Base-by-base conservation (phyloP, 2,797 vertebrate species). In the Monodelphis domestica region DNA sequence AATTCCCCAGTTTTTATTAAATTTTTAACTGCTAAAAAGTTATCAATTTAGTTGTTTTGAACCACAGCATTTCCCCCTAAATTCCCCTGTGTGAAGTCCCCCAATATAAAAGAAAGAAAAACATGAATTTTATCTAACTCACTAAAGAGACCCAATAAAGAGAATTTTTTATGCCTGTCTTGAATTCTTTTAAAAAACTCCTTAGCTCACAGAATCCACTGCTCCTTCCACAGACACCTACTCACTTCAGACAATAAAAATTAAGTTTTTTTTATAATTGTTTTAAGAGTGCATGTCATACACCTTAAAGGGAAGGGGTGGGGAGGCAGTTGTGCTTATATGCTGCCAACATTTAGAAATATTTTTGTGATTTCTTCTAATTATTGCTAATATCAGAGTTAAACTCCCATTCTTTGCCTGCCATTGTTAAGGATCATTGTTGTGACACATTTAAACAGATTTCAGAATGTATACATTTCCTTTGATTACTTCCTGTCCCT, bases 161-260 rank as follows among this genome's bases (percentile, higher is more conserved):
- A 84, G 38, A 78, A 84, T 45, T 84, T n/a, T 84, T 84, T 84
- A 50, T 45, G 38, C 0, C 0, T 38, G 45, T 84, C 21, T 24
- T 84, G 38, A 84, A 50, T 50, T 84, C n/a, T 78, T 84, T 84
- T 11, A 2, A 7, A 26, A 24, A 84, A 84, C 84, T 84, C 38
- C 50, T 84, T 84, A 88, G 51, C 51, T 53, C 87, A 88, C 87
- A 88, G 6, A 88, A 88, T 88, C 87, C 87, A 88, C 51, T 52
- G 11, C 53, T 52, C 53, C 87, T 88, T 88, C 52, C 51, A 88
- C 52, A 88, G 53, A 88, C 87, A 88, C 87, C 87, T 88, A 88
- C 87, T 88, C 87, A 88, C 51, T 88, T 53, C 87, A 88, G 51
- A 53, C 87, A 88, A 88, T 87, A 87, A 51, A 52, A 53, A 88